Evolutionary conservation across 2,113 vertebrate species (phyloP).

Genomic region (Phocoena phocoena): DNA sequence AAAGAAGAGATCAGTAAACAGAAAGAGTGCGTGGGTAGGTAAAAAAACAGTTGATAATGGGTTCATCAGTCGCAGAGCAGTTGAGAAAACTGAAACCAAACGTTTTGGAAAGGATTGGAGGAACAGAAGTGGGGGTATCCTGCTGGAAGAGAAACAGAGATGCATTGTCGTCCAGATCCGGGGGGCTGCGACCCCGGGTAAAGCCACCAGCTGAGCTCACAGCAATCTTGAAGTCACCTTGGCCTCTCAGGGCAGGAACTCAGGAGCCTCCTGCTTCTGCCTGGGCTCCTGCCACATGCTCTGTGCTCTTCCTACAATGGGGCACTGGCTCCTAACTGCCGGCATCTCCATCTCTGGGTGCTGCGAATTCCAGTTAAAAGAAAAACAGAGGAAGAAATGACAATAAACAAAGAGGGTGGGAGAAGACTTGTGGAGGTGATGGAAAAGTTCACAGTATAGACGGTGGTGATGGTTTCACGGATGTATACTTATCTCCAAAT

Average conservation of each 20-base stretch:
- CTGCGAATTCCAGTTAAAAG: not conserved
- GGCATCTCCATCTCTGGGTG: not conserved
- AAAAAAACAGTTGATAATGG: no score
- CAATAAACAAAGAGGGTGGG: not conserved
- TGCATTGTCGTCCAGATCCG: not conserved
- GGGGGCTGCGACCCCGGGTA: rapidly evolving
- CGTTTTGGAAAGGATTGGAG: no score
- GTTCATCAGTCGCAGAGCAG: not conserved
- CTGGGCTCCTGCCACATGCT: no score
- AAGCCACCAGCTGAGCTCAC: not conserved
- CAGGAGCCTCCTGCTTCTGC: not conserved
- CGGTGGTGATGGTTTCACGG: not conserved
- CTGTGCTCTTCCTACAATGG: rapidly evolving
- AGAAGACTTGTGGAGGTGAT: not conserved
- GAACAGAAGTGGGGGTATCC: rapidly evolving
- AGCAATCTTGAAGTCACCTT: no score
- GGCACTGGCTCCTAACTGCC: not conserved
- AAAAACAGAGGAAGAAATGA: not conserved
- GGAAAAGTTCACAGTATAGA: not conserved
- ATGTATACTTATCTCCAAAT: no score
- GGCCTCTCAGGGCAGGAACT: no score
- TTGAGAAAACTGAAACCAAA: not conserved
- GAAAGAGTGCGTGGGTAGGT: not conserved
- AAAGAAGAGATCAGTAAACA: not conserved
- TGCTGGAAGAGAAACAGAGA: no score